phyloP scores from a whole-genome alignment of 2,888 invertebrate species.

The Archips crataeganus region DNA sequence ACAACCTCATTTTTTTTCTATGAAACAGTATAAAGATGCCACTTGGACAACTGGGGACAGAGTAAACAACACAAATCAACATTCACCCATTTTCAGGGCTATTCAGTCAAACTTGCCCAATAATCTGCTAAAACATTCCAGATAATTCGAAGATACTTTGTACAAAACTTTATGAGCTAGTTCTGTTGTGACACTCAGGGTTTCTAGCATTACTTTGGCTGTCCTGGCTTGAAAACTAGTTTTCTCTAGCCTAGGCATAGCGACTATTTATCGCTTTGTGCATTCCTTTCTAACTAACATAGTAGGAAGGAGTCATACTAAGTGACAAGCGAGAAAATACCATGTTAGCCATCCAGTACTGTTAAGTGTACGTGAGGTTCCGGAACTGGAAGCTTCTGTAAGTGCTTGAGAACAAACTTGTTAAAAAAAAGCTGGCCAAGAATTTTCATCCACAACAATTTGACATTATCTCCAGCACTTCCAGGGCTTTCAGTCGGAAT shows the following conservation, averaged over 20 bases:
- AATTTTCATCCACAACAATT: neutral
- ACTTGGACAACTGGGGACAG: too few species aligned
- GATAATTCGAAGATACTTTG: too few species aligned
- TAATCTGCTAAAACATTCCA: too few species aligned
- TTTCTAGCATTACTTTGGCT: neutral
- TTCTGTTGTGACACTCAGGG: neutral
- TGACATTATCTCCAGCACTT: neutral
- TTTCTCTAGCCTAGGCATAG: neutral
- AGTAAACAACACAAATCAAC: too few species aligned
- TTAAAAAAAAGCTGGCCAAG: neutral
- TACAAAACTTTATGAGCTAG: neutral
- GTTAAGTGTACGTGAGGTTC: neutral
- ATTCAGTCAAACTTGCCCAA: too few species aligned
- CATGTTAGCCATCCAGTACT: constrained; percentile 8
- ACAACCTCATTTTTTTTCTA: too few species aligned
- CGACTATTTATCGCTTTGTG: neutral
- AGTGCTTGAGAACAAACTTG: neutral
- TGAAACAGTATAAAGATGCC: too few species aligned
- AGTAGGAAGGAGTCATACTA: neutral
- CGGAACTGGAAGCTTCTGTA: neutral
- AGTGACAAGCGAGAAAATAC: neutral
- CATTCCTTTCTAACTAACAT: neutral
- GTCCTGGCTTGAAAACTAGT: neutral
- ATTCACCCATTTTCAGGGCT: too few species aligned
- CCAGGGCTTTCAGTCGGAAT: neutral